Evolutionary conservation across 2,888 invertebrate species (phyloP).

Genomic region (Clusia tigrina): DNA sequence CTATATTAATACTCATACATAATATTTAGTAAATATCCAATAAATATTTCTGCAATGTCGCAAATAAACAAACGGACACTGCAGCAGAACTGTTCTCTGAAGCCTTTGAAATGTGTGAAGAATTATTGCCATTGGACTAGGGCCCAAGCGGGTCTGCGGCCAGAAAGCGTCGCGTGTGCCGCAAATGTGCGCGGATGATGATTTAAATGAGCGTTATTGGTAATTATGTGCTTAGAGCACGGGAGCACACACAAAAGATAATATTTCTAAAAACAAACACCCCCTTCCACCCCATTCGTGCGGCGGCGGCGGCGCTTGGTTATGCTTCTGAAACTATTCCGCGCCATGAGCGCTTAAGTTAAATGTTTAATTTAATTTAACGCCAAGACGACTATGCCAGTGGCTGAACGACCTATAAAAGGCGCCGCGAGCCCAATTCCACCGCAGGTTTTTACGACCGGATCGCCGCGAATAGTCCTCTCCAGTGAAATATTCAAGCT

Average conservation of each 20-base stretch:
- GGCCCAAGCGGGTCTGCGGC: constrained; percentile 10
- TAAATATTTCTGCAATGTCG: no score
- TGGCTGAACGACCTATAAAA: constrained; percentile 53
- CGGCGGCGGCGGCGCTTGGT: background rate
- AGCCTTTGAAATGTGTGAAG: constrained; percentile 54
- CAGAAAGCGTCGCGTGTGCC: background rate
- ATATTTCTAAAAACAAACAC: background rate
- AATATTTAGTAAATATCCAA: no score
- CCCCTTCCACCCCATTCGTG: background rate
- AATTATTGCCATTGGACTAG: constrained; percentile 59
- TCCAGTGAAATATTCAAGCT: constrained; percentile 47
- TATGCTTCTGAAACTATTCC: background rate
- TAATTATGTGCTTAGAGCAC: background rate
- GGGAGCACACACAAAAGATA: no score
- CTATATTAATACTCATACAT: no score
- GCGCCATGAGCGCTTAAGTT: constrained; percentile 6
- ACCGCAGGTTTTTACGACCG: constrained; percentile 53
- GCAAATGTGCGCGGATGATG: background rate
- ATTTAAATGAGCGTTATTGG: background rate
- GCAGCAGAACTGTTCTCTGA: no score
- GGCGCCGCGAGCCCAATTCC: constrained; percentile 26
- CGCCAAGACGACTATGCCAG: background rate
- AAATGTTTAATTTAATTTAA: constrained; percentile 50
- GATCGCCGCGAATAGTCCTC: constrained; percentile 57
- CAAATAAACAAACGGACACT: no score